Evolutionary conservation across 1,140 invertebrate genomes (phyloP).

Genomic region (Lucilia cuprina): DNA sequence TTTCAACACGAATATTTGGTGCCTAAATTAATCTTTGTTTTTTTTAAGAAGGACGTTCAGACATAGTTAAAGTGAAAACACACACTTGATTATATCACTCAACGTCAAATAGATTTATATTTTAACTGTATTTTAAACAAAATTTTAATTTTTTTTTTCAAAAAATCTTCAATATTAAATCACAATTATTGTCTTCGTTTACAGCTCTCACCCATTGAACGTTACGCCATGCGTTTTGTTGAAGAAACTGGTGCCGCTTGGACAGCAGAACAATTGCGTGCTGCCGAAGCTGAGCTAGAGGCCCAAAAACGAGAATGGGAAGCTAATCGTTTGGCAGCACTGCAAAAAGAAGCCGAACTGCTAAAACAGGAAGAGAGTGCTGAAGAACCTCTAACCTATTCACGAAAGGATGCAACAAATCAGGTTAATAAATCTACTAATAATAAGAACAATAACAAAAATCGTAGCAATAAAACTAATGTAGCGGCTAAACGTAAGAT

Average conservation of each 20-base stretch:
- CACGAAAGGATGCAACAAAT: conserved; percentile 75
- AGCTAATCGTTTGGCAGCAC: conserved; percentile 77
- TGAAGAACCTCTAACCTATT: conserved; percentile 73
- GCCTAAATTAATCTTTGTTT: conserved; percentile 33
- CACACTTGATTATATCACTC: conserved; percentile 62
- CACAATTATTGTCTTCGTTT: conserved; percentile 20
- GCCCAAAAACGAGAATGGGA: conserved; percentile 95
- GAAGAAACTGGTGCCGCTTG: conserved; percentile 87
- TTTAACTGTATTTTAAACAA: too few species aligned
- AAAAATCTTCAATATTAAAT: too few species aligned
- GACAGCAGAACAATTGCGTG: conserved; percentile 82
- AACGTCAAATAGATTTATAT: conserved; percentile 48
- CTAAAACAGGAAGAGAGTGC: conserved; percentile 73
- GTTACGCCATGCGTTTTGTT: conserved; percentile 91
- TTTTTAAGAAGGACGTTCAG: conserved; percentile 36
- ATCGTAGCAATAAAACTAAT: conserved; percentile 14
- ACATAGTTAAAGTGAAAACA: conserved; percentile 40
- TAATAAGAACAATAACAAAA: conserved; percentile 24
- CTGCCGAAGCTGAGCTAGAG: conserved; percentile 89
- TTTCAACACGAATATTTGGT: conserved; percentile 26
- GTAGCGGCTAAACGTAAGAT: not conserved
- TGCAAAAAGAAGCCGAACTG: conserved; percentile 74
- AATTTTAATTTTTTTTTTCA: too few species aligned
- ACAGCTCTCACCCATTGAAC: conserved; percentile 89
- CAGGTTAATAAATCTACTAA: conserved; percentile 73